Conservation (phyloP, 2,113 vertebrate species). For the Plotosus lineatus region DNA sequence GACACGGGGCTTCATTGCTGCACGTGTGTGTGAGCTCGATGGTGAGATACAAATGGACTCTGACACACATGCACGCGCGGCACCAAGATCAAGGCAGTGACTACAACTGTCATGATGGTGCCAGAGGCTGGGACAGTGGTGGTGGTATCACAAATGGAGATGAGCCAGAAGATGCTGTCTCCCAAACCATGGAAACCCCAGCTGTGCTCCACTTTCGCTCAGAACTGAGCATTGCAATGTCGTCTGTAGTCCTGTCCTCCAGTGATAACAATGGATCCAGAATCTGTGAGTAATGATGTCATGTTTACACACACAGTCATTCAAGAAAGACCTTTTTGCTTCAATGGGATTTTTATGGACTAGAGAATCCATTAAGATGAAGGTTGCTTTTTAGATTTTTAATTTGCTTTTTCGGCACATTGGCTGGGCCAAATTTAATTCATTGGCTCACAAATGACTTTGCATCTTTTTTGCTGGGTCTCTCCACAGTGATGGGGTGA, state of each 20-base stretch:
- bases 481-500: constrained; percentile 29
- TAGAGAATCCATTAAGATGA: constrained; percentile 30
- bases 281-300: constrained; percentile 82
- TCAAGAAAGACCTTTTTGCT: constrained; percentile 43
- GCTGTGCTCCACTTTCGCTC: constrained; percentile 70
- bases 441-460: constrained; percentile 37
- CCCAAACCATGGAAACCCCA: constrained; percentile 44
- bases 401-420: constrained; percentile 28
- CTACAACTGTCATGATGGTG: constrained; percentile 51
- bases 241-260: constrained; percentile 74
- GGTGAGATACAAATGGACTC: constrained; percentile 73
- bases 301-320: constrained; percentile 69
- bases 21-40: constrained; percentile 72
- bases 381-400: constrained; percentile 37
- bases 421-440: constrained; percentile 35
- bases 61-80: constrained; percentile 68
- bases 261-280: constrained; percentile 74
- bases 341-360: constrained; percentile 23
- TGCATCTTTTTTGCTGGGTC: constrained; percentile 11
- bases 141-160: constrained; percentile 20
- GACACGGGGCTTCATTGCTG: constrained; percentile 79
- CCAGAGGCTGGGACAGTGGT: constrained; percentile 55
- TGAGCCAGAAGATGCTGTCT: constrained; percentile 19
- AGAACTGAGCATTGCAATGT: constrained; percentile 79
- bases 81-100: constrained; percentile 66